Base-by-base conservation (phyloP, 2,797 vertebrate species). In the Myiotriccus ornatus region DNA sequence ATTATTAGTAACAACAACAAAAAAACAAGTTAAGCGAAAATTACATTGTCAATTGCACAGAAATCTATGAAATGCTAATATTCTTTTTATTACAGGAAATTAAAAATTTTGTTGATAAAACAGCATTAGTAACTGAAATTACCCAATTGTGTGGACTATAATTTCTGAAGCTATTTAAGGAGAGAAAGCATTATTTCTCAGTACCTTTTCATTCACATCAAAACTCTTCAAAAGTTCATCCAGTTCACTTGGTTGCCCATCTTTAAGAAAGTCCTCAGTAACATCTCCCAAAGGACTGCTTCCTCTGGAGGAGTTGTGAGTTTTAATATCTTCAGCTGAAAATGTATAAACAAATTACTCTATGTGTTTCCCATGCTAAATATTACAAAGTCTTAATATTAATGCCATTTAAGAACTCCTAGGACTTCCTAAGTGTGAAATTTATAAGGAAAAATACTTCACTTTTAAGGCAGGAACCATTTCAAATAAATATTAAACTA, bases 121-220 rank as follows among this genome's bases (percentile, higher is more conserved):
- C 7, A 44, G 13, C 30, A 59, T 50, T 52, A 79, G 21, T 34
- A 60, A 71, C 70, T 60, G 57, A 60, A 74, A 79, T 79, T 18
- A 70, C 43, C 30, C 63, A 73, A 74, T 35, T 47, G 39, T 12
- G 64, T 7, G 24, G 34, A 63, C 19, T 68, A 11, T 19, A 7
- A 92, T 69, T 75, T 84, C 60, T 62, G 63, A 49, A 57, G 86
- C 47, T 56, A 50, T 35, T 65, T 35, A 86, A 70, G 28, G 34
- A 78, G n/a, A 92, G 25, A 80, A 84, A 87, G 35, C 9, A 27
- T 50, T 39, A 79, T 67, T 92, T 84, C 52, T 49, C 71, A 63
- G 50, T 97, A 98, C 98, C 97, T 98, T 96, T 74, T 96, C 89
- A 79, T 96, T 89, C 64, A 73, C 0, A 4, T 94, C 70, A 87